A percentile compares a stretch with the other conserved stretches of the same genome.
Evolutionary conservation across 2,888 invertebrate genomes (phyloP).

Genomic region (Aphrophora alni): DNA sequence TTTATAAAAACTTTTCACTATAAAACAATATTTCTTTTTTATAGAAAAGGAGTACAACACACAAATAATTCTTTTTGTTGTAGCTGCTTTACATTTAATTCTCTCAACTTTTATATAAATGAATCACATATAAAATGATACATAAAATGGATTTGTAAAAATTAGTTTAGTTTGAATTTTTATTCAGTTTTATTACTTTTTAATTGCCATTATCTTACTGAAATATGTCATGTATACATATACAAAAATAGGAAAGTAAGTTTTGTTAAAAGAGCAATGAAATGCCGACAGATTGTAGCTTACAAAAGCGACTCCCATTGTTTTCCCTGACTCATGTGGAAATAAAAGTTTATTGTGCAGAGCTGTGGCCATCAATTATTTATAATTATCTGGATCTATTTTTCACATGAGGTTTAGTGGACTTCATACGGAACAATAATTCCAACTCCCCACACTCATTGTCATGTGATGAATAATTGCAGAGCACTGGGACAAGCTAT

Average conservation of each 20-base stretch:
- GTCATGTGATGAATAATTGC: neutral
- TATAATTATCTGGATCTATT: conserved; percentile 9
- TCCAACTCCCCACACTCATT: neutral
- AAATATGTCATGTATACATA: neutral
- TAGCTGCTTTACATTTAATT: too few species aligned
- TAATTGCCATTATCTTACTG: too few species aligned
- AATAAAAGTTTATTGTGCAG: neutral
- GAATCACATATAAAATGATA: too few species aligned
- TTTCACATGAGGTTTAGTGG: neutral
- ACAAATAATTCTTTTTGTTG: too few species aligned
- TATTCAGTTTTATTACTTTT: too few species aligned
- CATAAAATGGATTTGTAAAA: too few species aligned
- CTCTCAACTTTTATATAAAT: too few species aligned
- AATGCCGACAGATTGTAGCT: neutral
- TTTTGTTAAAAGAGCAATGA: neutral
- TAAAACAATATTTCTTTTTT: too few species aligned
- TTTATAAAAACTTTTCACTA: too few species aligned
- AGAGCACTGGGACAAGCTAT: neutral
- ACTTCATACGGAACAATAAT: neutral
- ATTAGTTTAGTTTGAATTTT: too few species aligned
- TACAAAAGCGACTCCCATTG: neutral
- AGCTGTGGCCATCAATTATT: neutral
- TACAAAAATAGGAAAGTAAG: neutral
- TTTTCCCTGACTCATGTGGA: neutral
- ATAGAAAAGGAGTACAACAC: too few species aligned